These are phyloP conservation scores for Sceloporus undulatus DNA, from an alignment of 2,113 vertebrate species.

Conservation along the genomic window DNA sequence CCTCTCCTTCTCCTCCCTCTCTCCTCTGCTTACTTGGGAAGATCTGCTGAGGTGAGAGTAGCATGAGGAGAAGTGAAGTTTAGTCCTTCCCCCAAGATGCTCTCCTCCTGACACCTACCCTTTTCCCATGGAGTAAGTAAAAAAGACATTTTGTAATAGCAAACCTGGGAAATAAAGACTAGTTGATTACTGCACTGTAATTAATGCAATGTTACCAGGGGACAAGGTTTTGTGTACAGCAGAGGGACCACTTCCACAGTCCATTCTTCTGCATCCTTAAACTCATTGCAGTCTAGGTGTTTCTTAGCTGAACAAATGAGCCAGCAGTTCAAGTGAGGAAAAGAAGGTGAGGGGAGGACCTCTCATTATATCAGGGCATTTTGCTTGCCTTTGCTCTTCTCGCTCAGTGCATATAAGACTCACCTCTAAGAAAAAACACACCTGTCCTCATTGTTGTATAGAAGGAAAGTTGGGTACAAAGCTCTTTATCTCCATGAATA, in stretches of 20 bases:
- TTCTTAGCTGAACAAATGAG: background rate
- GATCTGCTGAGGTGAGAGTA: no score
- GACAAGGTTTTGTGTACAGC: no score
- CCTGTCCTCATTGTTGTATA: background rate
- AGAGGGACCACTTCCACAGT: background rate
- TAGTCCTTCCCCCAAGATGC: background rate
- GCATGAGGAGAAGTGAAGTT: background rate
- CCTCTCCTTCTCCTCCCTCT: background rate
- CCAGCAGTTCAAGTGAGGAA: background rate
- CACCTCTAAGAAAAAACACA: background rate
- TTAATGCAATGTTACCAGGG: background rate
- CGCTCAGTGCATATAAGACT: background rate
- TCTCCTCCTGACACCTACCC: background rate
- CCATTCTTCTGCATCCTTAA: background rate
- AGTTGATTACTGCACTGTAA: background rate
- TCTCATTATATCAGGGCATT: background rate
- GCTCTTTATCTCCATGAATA: background rate
- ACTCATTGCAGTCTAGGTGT: background rate
- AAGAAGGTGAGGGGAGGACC: background rate
- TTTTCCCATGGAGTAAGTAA: background rate
- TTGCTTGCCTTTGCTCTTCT: background rate
- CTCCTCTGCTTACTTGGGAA: no score
- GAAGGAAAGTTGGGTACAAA: background rate
- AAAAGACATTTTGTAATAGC: background rate
- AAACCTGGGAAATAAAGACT: background rate